Evolutionary conservation across 2,888 invertebrate species (phyloP).

Genomic region (Microctonus aethiopoides): DNA sequence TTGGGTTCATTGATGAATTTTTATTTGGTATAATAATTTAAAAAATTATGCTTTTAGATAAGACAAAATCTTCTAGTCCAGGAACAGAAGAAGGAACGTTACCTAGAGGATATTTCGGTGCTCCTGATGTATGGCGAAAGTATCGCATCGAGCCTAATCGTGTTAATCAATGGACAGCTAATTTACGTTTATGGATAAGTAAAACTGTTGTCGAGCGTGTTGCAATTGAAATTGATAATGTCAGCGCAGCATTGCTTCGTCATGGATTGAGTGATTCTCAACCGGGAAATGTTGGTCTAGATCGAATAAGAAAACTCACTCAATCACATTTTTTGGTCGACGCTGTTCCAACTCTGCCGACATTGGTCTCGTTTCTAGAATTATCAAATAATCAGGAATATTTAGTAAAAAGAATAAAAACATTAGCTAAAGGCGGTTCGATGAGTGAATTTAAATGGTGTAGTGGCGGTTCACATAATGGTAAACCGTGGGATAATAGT

Average conservation of each 20-base stretch:
- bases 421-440: conserved; percentile 85
- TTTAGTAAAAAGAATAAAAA: conserved; percentile 81
- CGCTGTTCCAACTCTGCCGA: conserved; percentile 72
- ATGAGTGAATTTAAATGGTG: conserved; percentile 92
- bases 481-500: conserved; percentile 83
- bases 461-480: conserved; percentile 79
- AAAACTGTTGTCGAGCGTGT: conserved; percentile 83
- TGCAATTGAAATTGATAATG: conserved; percentile 77
- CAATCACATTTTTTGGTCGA: conserved; percentile 69
- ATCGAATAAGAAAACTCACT: conserved; percentile 80
- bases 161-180: conserved; percentile 83
- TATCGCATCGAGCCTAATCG: conserved; percentile 75
- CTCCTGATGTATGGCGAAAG: conserved; percentile 72
- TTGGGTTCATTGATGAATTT: not conserved
- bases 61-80: conserved; percentile 64
- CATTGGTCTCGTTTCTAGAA: conserved; percentile 83
- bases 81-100: conserved; percentile 67
- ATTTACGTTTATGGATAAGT: conserved; percentile 87
- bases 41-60: conserved; percentile 47
- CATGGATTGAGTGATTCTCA: conserved; percentile 77
- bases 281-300: conserved; percentile 78
- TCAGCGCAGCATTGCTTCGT: conserved; percentile 77
- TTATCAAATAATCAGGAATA: conserved; percentile 88
- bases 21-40: conserved; percentile 31
- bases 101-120: conserved; percentile 66